A percentile compares a stretch with the other conserved stretches of the same genome.
Evolutionary conservation across 2,888 invertebrate species (phyloP).

Genomic region (Nudaria mundana): DNA sequence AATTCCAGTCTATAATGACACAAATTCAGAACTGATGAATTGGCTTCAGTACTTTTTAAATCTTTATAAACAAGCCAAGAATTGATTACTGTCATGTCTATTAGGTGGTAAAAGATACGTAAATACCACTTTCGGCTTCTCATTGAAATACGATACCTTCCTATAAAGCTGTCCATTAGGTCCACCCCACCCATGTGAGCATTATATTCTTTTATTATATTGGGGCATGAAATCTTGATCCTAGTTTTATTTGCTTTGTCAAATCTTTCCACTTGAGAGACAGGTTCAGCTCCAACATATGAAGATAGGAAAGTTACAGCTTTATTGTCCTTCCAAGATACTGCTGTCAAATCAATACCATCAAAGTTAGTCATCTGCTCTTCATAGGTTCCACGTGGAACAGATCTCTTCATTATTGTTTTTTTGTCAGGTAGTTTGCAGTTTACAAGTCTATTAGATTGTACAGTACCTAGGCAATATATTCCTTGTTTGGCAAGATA

Average conservation of each 20-base stretch:
- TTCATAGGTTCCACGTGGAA: conserved; percentile 33
- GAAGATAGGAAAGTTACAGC: conserved; percentile 38
- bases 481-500: conserved; percentile 38
- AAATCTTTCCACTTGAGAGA: conserved; percentile 16
- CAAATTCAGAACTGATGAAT: conserved; percentile 5
- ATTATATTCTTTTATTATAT: conserved; percentile 35
- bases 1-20: conserved; percentile 33
- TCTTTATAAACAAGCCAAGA: conserved; percentile 12
- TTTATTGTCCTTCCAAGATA: conserved; percentile 40
- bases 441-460: conserved; percentile 39
- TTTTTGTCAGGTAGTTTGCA: conserved; percentile 10
- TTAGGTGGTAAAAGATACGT: not conserved
- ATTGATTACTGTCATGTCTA: conserved; percentile 3
- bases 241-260: conserved; percentile 28
- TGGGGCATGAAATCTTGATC: conserved; percentile 38
- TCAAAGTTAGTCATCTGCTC: conserved; percentile 35
- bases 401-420: conserved; percentile 11
- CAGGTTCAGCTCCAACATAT: conserved; percentile 43
- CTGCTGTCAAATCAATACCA: conserved; percentile 2
- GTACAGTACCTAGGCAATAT: conserved; percentile 41
- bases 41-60: conserved; percentile 10
- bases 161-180: conserved; percentile 1
- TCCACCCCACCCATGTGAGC: conserved; percentile 24
- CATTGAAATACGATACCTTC: conserved; percentile 8
- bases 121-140: not conserved